These are phyloP conservation scores for Patella vulgata DNA, from an alignment of 1,140 invertebrate genomes.

Conservation along the genomic window DNA sequence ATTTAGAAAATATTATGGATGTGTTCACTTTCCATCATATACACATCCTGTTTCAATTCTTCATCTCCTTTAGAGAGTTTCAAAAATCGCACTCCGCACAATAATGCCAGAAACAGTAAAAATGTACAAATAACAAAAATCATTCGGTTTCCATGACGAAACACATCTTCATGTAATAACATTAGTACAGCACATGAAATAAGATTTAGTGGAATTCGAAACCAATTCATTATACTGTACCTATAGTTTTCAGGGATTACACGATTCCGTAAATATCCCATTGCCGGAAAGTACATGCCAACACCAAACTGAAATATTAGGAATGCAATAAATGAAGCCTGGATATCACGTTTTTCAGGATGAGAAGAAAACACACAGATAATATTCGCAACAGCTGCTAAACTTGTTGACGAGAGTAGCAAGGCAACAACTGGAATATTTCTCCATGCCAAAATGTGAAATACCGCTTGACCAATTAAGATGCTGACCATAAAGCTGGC, in stretches of 20 bases:
- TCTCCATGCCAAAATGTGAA: slow-evolving; percentile 68
- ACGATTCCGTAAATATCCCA: slow-evolving; percentile 72
- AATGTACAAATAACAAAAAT: slow-evolving; percentile 67
- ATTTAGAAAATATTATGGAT: slow-evolving; percentile 61
- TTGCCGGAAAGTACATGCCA: slow-evolving; percentile 68
- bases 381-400: slow-evolving; percentile 57
- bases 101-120: slow-evolving; percentile 56
- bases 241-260: slow-evolving; percentile 72
- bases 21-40: slow-evolving; percentile 54
- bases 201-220: slow-evolving; percentile 65
- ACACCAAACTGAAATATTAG: slow-evolving; percentile 73
- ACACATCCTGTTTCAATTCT: slow-evolving; percentile 40
- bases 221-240: slow-evolving; percentile 65
- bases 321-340: slow-evolving; percentile 72
- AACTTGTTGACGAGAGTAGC: slow-evolving; percentile 54
- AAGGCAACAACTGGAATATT: slow-evolving; percentile 61
- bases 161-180: slow-evolving; percentile 67
- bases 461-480: slow-evolving; percentile 75
- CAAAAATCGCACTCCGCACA: slow-evolving; percentile 49
- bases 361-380: slow-evolving; percentile 58
- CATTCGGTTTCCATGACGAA: slow-evolving; percentile 65
- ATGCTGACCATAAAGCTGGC: slow-evolving; percentile 77
- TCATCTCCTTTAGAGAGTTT: slow-evolving; percentile 50
- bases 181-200: slow-evolving; percentile 66
- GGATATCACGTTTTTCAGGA: slow-evolving; percentile 41